Conservation (phyloP, 2,888 invertebrate species). For the Oscheius sp. region DNA sequence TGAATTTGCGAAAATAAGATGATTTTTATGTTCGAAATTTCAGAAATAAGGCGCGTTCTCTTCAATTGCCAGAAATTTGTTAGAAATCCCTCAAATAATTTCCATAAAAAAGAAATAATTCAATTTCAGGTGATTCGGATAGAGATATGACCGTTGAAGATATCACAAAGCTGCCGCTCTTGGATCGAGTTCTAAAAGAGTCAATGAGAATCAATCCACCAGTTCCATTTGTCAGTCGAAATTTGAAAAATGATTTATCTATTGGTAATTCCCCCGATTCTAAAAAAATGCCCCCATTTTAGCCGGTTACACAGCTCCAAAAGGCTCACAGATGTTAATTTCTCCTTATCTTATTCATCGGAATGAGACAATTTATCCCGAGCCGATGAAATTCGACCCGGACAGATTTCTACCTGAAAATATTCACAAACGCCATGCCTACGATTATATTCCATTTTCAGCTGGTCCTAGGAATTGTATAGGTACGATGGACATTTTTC, state of each 20-base stretch:
- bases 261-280: constrained; percentile 53
- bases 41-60: too few species aligned
- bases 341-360: constrained; percentile 13
- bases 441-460: constrained; percentile 68
- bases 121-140: too few species aligned
- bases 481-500: too few species aligned
- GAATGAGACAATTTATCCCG: constrained; percentile 39
- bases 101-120: too few species aligned
- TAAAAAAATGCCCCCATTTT: neutral
- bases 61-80: too few species aligned
- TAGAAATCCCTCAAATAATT: too few species aligned
- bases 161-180: constrained; percentile 62
- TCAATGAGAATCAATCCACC: constrained; percentile 52
- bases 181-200: constrained; percentile 72
- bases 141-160: constrained; percentile 71
- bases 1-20: too few species aligned
- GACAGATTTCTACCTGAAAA: constrained; percentile 74
- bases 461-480: constrained; percentile 70
- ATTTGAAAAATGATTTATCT: constrained; percentile 48
- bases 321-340: constrained; percentile 2
- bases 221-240: constrained; percentile 52
- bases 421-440: constrained; percentile 61
- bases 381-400: constrained; percentile 75
- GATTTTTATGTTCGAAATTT: too few species aligned
- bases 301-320: constrained; percentile 4